Evolutionary conservation across 2,113 vertebrate species (phyloP), one percentile per base, ranked within the genome.

Genomic region (Oryzias curvinotus): DNA sequence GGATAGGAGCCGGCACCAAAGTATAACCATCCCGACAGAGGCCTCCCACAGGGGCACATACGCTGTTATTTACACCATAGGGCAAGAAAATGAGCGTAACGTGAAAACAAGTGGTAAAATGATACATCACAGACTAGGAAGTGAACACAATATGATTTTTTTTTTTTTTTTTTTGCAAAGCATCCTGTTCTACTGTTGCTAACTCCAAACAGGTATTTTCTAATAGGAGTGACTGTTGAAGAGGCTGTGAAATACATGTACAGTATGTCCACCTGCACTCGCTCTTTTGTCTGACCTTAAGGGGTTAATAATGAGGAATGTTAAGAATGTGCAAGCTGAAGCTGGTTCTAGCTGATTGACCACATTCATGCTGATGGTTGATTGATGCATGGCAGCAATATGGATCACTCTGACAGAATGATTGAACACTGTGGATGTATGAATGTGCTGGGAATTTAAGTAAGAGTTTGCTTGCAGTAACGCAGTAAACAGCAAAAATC

Each of bases 281-380:
- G 49, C 21, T 49, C 18, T 69, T 5, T 52, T 65, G 21, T 65
- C 67, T 43, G 45, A 48, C 41, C 50, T 62, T 51, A 81, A 73
- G 7, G 62, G 65, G 61, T 71, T 75, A 69, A 78, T 70, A 64
- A 28, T 18, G 52, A 73, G 65, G 48, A 75, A 82, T 30, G 42
- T 55, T 48, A 70, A 80, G 78, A 53, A 82, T 75, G 76, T 83
- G 70, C 56, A 77, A 77, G 46, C 41, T 74, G 71, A 87, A 81
- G 65, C 69, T 45, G 55, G 67, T 58, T 58, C 0, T 15, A 64
- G 72, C 66, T 75, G 79, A 82, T 86, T 58, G 55, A 56, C 65
- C 44, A 50, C 78, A 68, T 82, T 75, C 68, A 66, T 45, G 21
- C 71, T 23, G 65, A 75, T 71, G 78, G 82, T 72, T 78, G 82